Conservation (phyloP, 2,797 vertebrate species). For the Selene dorsalis region DNA sequence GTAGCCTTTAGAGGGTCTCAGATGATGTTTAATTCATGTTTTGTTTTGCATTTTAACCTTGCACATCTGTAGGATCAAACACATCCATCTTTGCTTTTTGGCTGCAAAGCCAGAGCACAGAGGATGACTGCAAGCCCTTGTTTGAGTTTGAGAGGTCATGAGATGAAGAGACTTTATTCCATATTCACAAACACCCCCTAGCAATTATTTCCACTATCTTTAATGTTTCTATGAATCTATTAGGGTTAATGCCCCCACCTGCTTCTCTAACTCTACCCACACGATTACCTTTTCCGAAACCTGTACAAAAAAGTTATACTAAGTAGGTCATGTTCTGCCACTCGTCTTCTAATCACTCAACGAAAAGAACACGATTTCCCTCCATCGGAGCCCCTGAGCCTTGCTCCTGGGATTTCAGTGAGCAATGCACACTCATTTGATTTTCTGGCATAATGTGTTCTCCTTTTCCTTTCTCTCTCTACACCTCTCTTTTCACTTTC, state of each 20-base stretch:
- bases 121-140: conserved; percentile 52
- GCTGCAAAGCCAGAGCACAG: conserved; percentile 46
- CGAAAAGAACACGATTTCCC: conserved; percentile 74
- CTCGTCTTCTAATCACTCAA: conserved; percentile 84
- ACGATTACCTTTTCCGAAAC: conserved; percentile 62
- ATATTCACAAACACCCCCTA: conserved; percentile 63
- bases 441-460: conserved; percentile 73
- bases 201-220: conserved; percentile 66
- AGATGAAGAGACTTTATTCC: conserved; percentile 62
- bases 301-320: conserved; percentile 76
- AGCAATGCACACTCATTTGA: conserved; percentile 79
- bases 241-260: conserved; percentile 58
- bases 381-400: conserved; percentile 75
- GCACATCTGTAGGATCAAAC: conserved; percentile 60
- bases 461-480: conserved; percentile 57
- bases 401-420: conserved; percentile 77
- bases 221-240: conserved; percentile 67
- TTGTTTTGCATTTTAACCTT: conserved; percentile 70
- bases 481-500: conserved; percentile 51
- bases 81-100: conserved; percentile 53
- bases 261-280: conserved; percentile 37
- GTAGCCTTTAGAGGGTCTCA: conserved; percentile 56
- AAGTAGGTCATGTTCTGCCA: conserved; percentile 87
- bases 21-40: conserved; percentile 76
- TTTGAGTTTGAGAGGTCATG: conserved; percentile 65